Conservation (phyloP, 2,797 vertebrate genomes). For the Gadopsis bispinosus region DNA sequence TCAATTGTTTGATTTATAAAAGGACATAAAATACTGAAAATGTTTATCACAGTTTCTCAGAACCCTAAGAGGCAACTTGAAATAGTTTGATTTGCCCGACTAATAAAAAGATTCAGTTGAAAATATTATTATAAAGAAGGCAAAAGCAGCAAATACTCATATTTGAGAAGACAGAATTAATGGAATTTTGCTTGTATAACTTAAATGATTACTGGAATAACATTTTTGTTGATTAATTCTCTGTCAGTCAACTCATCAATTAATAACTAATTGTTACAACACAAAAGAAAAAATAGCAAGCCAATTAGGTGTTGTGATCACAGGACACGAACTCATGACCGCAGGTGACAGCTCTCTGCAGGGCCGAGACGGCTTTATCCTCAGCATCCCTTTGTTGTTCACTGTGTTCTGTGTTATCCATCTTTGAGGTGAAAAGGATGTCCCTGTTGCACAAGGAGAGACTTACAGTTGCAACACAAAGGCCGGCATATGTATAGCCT, state of each 20-base stretch:
- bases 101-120: neutral
- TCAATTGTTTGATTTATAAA: neutral
- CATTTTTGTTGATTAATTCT: neutral
- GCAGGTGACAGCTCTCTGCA: neutral
- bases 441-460: conserved; percentile 24
- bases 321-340: neutral
- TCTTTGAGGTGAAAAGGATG: conserved; percentile 32
- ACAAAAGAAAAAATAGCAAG: neutral
- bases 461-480: conserved; percentile 37
- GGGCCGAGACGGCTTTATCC: neutral
- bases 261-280: neutral
- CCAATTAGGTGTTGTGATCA: neutral
- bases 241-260: neutral
- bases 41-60: neutral
- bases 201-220: neutral
- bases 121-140: neutral
- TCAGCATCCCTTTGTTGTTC: conserved; percentile 19
- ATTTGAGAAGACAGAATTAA: neutral
- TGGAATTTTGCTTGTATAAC: too few relatives aligned
- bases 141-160: neutral
- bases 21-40: neutral
- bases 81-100: neutral
- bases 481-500: conserved; percentile 3
- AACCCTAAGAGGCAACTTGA: neutral
- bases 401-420: conserved; percentile 30